A percentile compares a stretch with the other conserved stretches of the same genome.
Conservation (phyloP, 2,888 invertebrate genomes). For the Aphodius sticticus region DNA sequence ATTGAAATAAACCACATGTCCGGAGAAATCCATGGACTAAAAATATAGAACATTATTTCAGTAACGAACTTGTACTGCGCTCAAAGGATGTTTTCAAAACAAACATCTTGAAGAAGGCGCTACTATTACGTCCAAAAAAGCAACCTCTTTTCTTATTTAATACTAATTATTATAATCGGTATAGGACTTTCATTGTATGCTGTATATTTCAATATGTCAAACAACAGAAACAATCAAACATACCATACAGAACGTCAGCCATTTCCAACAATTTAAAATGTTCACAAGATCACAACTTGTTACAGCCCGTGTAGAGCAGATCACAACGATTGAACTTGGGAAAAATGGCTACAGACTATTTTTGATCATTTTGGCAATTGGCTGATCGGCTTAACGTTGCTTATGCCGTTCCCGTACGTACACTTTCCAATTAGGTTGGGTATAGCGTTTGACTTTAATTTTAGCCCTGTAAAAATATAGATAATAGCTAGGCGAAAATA, state of each 20-base stretch:
- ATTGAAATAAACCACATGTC: too few species aligned
- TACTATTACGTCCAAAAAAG: too few species aligned
- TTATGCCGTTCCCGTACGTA: background rate
- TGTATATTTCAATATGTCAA: background rate
- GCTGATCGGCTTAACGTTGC: background rate
- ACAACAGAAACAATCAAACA: background rate
- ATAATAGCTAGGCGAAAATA: slow-evolving; percentile 10
- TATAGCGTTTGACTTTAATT: background rate
- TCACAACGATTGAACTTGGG: background rate
- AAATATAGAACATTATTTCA: too few species aligned
- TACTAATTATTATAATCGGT: too few species aligned
- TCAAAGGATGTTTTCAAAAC: too few species aligned
- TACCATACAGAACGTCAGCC: background rate
- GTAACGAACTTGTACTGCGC: too few species aligned
- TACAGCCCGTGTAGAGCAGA: background rate
- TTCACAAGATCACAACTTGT: background rate
- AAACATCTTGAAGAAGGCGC: too few species aligned
- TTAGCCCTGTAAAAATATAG: background rate
- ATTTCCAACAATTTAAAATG: background rate
- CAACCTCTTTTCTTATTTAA: too few species aligned
- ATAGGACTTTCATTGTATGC: background rate
- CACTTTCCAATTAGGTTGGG: too few species aligned
- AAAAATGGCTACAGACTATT: background rate
- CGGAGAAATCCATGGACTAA: too few species aligned
- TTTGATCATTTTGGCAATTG: background rate